Evolutionary conservation across 2,888 invertebrate genomes (phyloP).

Genomic region (Formica aserva): DNA sequence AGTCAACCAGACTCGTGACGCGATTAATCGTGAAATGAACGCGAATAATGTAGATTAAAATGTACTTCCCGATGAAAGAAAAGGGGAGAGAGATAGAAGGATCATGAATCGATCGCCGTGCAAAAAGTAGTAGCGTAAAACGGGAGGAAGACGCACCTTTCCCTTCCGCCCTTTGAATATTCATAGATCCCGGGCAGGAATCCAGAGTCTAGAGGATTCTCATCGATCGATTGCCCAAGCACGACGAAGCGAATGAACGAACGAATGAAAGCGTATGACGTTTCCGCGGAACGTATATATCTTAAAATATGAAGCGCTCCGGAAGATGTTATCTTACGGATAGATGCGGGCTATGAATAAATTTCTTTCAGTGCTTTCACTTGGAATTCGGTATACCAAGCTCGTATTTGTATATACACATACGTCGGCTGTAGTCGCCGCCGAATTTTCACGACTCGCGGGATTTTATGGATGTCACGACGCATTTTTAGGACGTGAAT

Average conservation of each 20-base stretch:
- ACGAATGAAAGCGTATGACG: slow-evolving; percentile 24
- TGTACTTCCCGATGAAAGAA: not conserved
- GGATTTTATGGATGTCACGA: slow-evolving; percentile 58
- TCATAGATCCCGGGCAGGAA: slow-evolving; percentile 53
- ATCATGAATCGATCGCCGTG: slow-evolving; percentile 15
- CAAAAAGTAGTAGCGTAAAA: slow-evolving; percentile 13
- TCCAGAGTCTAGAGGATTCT: slow-evolving; percentile 37
- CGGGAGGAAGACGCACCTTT: not conserved
- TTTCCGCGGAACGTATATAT: slow-evolving; percentile 24
- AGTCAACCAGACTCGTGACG: not conserved
- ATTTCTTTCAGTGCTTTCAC: slow-evolving; percentile 63
- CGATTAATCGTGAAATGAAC: slow-evolving; percentile 2
- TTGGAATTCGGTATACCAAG: slow-evolving; percentile 40
- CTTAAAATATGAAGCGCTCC: not conserved
- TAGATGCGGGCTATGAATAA: slow-evolving; percentile 66
- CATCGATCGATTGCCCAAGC: slow-evolving; percentile 40
- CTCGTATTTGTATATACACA: slow-evolving; percentile 42
- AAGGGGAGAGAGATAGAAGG: not conserved
- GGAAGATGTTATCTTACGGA: slow-evolving; percentile 59
- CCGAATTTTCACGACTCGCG: slow-evolving; percentile 62
- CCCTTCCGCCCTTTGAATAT: slow-evolving; percentile 55
- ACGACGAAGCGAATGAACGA: not conserved
- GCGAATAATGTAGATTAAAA: slow-evolving; percentile 35
- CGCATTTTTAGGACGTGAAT: slow-evolving; percentile 56
- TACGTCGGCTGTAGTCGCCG: slow-evolving; percentile 15